Base-by-base conservation (phyloP, 2,888 invertebrate genomes). In the Brachynemurus nebulosus region DNA sequence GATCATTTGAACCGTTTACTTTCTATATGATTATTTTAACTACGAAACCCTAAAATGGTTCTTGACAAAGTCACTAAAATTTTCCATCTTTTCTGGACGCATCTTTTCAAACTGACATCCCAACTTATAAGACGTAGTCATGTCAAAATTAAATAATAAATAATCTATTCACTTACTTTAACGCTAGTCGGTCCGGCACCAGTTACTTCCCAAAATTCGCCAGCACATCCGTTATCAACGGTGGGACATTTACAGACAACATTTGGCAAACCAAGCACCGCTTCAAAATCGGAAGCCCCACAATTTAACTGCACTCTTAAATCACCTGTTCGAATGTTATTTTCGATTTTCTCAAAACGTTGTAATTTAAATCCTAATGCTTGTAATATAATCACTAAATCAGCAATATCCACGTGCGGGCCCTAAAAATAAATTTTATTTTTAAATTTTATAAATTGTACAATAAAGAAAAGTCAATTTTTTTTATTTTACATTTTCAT, bases 141-240 rank as follows among this genome's bases (percentile, higher is more conserved):
- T n/a, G n/a, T n/a, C n/a, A n/a, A n/a, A n/a, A n/a, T n/a, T n/a
- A n/a, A n/a, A n/a, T n/a, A n/a, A n/a, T n/a, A n/a, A n/a, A n/a
- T n/a, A n/a, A n/a, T n/a, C n/a, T n/a, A n/a, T n/a, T n/a, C n/a
- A n/a, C 19, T 20, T 19, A 18, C 37, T 17, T 18, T 37, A 20
- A 37, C 11, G n/a, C 37, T 40, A 5, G 25, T 16, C 11, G 40
- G 40, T 14, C 40, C 40, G n/a, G 18, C 17, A 6, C 40, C 40
- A 16, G 27, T 40, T 9, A 40, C 30, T 40, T 40, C 40, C 40
- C 40, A 40, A 40, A 40, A 40, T 40, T 40, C 30, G 5, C 40
- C 40, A 8, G 18, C 30, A n/a, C n/a, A n/a, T 18, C 19, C 20
- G 6, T 40, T 27, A 6, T 40, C n/a, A 11, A 18, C 40, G n/a